Evolutionary conservation across 2,888 invertebrate genomes (phyloP).

Genomic region (Plagiodera versicolora): DNA sequence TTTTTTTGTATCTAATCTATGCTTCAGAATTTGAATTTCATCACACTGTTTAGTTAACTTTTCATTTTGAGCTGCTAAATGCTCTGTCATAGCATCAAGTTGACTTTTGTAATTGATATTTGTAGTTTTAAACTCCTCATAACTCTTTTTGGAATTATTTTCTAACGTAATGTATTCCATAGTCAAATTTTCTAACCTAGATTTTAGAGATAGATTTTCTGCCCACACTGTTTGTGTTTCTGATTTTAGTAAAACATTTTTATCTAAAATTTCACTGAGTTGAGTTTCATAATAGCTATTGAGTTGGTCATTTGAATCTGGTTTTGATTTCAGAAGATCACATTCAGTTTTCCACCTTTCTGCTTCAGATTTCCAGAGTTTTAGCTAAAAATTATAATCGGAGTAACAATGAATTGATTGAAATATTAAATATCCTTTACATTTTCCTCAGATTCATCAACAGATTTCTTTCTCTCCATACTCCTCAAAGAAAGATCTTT

Average conservation of each 20-base stretch:
- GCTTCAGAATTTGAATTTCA: slow-evolving; percentile 71
- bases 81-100: slow-evolving; percentile 75
- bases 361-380: slow-evolving; percentile 64
- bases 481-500: slow-evolving; percentile 25
- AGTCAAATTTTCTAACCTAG: slow-evolving; percentile 57
- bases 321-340: slow-evolving; percentile 60
- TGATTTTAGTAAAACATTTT: slow-evolving; percentile 45
- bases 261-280: slow-evolving; percentile 45
- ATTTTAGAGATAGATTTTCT: slow-evolving; percentile 54
- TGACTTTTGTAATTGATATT: slow-evolving; percentile 69
- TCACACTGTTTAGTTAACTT: slow-evolving; percentile 82
- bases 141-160: slow-evolving; percentile 58
- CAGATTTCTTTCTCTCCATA: slow-evolving; percentile 23
- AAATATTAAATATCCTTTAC: slow-evolving; percentile 22
- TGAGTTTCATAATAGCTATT: slow-evolving; percentile 51
- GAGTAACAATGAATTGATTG: neutral
- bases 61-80: slow-evolving; percentile 78
- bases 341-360: slow-evolving; percentile 75
- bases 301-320: slow-evolving; percentile 47
- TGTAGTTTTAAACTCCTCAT: slow-evolving; percentile 71
- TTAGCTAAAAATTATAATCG: slow-evolving; percentile 28
- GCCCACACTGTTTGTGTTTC: slow-evolving; percentile 48
- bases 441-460: slow-evolving; percentile 34
- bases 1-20: slow-evolving; percentile 54
- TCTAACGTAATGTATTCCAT: slow-evolving; percentile 58